A percentile compares a stretch with the other conserved stretches of the same genome.
Evolutionary conservation across 2,113 vertebrate species (phyloP).

Genomic region (Rhynchopsitta pachyrhyncha): DNA sequence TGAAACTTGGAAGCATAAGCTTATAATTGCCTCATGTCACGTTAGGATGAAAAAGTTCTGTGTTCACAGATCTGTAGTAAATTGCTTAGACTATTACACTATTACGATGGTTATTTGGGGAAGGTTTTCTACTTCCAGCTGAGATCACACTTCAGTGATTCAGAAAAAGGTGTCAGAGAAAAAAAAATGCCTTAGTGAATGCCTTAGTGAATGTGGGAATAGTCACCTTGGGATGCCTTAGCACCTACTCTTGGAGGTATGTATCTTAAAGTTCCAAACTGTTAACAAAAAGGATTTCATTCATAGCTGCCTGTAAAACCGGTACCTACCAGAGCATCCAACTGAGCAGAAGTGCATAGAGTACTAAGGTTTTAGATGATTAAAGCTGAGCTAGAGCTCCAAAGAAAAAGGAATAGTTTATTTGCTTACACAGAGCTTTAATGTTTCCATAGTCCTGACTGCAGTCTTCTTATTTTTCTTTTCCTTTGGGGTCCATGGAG

Average conservation of each 20-base stretch:
- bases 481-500: not conserved
- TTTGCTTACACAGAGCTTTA: not conserved
- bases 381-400: not conserved
- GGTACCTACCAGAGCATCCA: not conserved
- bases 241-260: not conserved
- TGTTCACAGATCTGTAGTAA: not conserved
- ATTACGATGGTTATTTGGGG: not conserved
- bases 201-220: not conserved
- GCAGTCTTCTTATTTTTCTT: not conserved
- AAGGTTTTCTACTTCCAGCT: constrained; percentile 8
- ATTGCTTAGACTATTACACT: not conserved
- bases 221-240: not conserved
- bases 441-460: not conserved
- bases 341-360: not conserved
- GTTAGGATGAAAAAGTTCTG: not conserved
- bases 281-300: not conserved
- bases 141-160: not conserved
- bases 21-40: not conserved
- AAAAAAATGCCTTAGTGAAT: not conserved
- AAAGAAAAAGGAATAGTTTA: not conserved
- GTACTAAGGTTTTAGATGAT: not conserved
- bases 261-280: not conserved
- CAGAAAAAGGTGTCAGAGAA: not conserved
- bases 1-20: not conserved
- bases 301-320: not conserved